phyloP scores from a whole-genome alignment of 92 coral and sea anemone genomes.

The Parazoanthus atlanticus region DNA sequence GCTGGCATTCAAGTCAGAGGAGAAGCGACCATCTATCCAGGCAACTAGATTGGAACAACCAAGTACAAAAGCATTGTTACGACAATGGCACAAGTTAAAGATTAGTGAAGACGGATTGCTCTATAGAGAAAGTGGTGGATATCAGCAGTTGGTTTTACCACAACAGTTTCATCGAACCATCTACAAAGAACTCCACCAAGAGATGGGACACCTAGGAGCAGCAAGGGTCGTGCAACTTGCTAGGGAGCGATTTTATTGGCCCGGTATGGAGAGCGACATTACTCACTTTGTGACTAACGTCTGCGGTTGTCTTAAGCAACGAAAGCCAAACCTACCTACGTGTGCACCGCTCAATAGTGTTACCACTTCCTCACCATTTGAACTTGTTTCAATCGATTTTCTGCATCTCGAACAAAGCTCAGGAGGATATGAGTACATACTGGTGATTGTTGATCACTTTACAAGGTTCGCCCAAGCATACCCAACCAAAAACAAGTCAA shows the following conservation, averaged over 20 bases:
- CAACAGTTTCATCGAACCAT: conserved; percentile 21
- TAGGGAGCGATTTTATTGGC: conserved; percentile 43
- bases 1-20: conserved; percentile 36
- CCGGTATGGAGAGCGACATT: conserved; percentile 37
- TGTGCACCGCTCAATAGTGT: conserved; percentile 23
- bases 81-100: conserved; percentile 44
- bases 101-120: conserved; percentile 36
- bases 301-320: conserved; percentile 33
- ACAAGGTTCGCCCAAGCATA: conserved; percentile 43
- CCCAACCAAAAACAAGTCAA: conserved; percentile 41
- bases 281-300: conserved; percentile 45
- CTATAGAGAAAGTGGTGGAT: conserved; percentile 3
- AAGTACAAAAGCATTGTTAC: conserved; percentile 5
- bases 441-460: conserved; percentile 46
- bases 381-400: conserved; percentile 37
- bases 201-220: conserved; percentile 47
- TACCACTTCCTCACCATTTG: conserved; percentile 30
- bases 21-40: conserved; percentile 8
- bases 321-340: conserved; percentile 10
- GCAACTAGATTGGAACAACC: conserved; percentile 9
- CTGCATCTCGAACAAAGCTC: conserved; percentile 34
- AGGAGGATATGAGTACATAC: conserved; percentile 40
- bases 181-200: conserved; percentile 43
- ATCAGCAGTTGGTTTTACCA: conserved; percentile 25
- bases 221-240: conserved; percentile 45